These are phyloP conservation scores for Galeruca laticollis DNA, from an alignment of 2,888 invertebrate genomes.

Conservation along the genomic window DNA sequence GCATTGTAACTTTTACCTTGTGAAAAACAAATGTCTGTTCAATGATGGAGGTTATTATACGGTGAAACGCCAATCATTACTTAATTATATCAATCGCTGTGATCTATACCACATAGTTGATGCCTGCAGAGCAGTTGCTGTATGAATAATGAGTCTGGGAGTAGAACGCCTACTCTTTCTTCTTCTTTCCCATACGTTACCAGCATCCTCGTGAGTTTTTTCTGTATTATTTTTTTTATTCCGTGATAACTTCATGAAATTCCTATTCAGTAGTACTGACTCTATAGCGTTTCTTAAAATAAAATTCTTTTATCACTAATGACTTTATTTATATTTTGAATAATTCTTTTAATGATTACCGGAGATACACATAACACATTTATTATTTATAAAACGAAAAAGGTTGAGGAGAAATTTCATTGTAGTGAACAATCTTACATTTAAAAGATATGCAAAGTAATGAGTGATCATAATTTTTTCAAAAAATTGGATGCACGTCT, in stretches of 20 bases:
- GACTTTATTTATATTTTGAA: background rate
- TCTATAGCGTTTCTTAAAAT: background rate
- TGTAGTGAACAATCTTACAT: too few relatives aligned
- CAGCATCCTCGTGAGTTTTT: slow-evolving; percentile 16
- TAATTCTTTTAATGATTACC: background rate
- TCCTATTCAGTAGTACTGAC: background rate
- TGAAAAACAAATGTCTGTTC: slow-evolving; percentile 30
- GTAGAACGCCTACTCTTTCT: slow-evolving; percentile 55
- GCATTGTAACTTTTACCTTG: slow-evolving; percentile 15
- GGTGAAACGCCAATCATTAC: slow-evolving; percentile 61
- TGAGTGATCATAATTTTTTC: too few relatives aligned
- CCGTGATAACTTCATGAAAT: slow-evolving; percentile 7
- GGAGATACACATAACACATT: background rate
- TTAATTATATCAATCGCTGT: slow-evolving; percentile 54
- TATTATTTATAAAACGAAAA: too few relatives aligned
- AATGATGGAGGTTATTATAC: slow-evolving; percentile 49
- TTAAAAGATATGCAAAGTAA: too few relatives aligned
- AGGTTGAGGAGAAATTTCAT: too few relatives aligned
- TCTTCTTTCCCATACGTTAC: slow-evolving; percentile 42
- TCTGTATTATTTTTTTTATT: slow-evolving; percentile 24
- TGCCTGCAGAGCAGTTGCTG: slow-evolving; percentile 51
- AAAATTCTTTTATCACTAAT: background rate
- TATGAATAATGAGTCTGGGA: slow-evolving; percentile 58
- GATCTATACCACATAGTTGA: slow-evolving; percentile 53
- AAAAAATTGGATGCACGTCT: too few relatives aligned